Evolutionary conservation across 1,140 invertebrate genomes (phyloP).

Genomic region (Drosophila truncata): DNA sequence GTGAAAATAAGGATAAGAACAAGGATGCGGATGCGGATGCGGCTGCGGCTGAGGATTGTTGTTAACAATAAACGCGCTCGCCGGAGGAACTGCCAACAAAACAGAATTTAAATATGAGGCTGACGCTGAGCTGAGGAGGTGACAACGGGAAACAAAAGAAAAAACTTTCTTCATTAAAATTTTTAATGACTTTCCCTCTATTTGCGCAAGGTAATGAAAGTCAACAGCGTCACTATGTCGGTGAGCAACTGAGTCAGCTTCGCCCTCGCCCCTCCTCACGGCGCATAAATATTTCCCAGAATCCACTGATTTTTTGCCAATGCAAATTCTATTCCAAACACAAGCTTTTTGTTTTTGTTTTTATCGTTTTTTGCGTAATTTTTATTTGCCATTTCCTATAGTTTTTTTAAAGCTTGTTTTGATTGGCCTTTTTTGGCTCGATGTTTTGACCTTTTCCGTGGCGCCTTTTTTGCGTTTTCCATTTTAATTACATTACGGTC

Average conservation of each 20-base stretch:
- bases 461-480: conserved; percentile 2
- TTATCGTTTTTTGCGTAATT: conserved; percentile 11
- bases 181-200: conserved; percentile 81
- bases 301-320: conserved; percentile 25
- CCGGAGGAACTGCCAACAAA: conserved; percentile 61
- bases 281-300: conserved; percentile 42
- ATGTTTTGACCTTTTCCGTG: conserved; percentile 8
- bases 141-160: conserved; percentile 72
- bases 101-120: conserved; percentile 81
- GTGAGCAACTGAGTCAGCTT: conserved; percentile 21
- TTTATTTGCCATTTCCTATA: conserved; percentile 16
- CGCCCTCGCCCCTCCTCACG: conserved; percentile 16
- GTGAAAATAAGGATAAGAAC: conserved; percentile 2
- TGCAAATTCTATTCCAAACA: conserved; percentile 63
- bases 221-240: conserved; percentile 77
- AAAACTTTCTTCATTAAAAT: conserved; percentile 82
- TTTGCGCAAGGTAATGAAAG: conserved; percentile 81
- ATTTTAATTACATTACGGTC: conserved; percentile 34
- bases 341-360: conserved; percentile 13
- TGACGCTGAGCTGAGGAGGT: conserved; percentile 30
- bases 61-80: conserved; percentile 65
- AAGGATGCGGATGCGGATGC: conserved; percentile 16
- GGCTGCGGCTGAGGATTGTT: conserved; percentile 57
- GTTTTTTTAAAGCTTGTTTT: conserved; percentile 21
- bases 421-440: conserved; percentile 18